Base-by-base conservation (phyloP, 2,113 vertebrate genomes). In the Sciurus niger region DNA sequence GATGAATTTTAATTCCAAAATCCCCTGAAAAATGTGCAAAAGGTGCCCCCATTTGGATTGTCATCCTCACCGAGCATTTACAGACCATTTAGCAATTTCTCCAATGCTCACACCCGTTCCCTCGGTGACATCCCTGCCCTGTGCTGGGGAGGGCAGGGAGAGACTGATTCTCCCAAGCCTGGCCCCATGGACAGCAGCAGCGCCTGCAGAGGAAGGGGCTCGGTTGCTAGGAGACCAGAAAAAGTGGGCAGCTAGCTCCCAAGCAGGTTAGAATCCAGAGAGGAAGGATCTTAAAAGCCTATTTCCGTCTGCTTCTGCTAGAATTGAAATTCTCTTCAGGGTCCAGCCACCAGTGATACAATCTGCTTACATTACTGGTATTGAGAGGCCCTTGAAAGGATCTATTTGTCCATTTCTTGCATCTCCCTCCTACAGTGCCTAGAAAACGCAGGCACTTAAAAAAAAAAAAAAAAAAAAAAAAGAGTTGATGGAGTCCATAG, bases 251-350 rank as follows among this genome's bases (percentile, higher is more conserved):
- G 96, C 97, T 76, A 78, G 93, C 95, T 97, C 87, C 93, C 97
- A 93, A 97, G 97, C 98, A 98, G 96, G 98, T 97, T 98, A 97
- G 97, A 96, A 97, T 97, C 96, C n/a, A 9, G 90, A 25, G 11
- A 96, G 93, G 97, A 97, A 96, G 95, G 97, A 95, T 98, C 97
- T 97, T 95, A 97, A 97, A 98, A 97, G 97, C 96, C 97, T 92
- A 96, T 97, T 98, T 98, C 97, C 51, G 25, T 82, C 97, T 97
- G 97, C 93, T 97, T 96, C 89, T n/a, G 89, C 90, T 95, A 94
- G 89, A 97, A 98, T 94, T 97, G 95, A 97, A 97, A 97, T 97
- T 97, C 98, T 97, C 82, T 97, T 98, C 92, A 92, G 96, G 89
- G 89, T 84, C 89, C 88, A 68, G 93, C 95, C 95, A 93, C 92